Percentiles rank a stretch among this genome's conserved stretches.
These are phyloP conservation scores for Apteryx mantelli DNA, from an alignment of 2,113 vertebrate genomes.

Conservation along the genomic window DNA sequence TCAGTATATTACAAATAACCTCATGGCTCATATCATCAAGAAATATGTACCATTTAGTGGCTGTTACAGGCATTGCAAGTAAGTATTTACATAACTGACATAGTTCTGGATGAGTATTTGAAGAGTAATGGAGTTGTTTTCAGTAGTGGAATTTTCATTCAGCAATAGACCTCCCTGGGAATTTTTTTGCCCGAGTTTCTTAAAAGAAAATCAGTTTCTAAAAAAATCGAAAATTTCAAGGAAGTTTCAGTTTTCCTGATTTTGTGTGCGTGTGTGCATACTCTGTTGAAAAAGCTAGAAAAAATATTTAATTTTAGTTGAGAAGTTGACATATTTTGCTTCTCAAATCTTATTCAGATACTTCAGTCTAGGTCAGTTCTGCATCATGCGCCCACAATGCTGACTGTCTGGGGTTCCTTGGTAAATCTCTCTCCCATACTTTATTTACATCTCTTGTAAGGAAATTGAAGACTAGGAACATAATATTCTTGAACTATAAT, in stretches of 20 bases:
- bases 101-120: slow-evolving; percentile 33
- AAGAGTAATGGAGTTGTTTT: not conserved
- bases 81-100: slow-evolving; percentile 60
- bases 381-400: no score
- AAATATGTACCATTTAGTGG: not conserved
- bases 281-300: not conserved
- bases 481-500: not conserved
- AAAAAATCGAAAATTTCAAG: not conserved
- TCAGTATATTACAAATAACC: not conserved
- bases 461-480: not conserved
- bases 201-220: not conserved
- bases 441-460: not conserved
- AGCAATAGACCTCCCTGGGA: not conserved
- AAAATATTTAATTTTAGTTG: not conserved
- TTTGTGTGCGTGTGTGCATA: not conserved
- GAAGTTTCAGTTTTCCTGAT: not conserved
- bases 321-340: not conserved
- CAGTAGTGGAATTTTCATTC: not conserved
- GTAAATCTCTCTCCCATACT: not conserved
- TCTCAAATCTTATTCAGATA: not conserved
- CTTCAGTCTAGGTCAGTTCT: not conserved
- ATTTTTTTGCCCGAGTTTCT: not conserved
- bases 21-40: not conserved
- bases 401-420: not conserved
- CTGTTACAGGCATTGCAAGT: slow-evolving; percentile 28